Evolutionary conservation across 2,888 invertebrate genomes (phyloP).

Genomic region (Tinea pellionella): DNA sequence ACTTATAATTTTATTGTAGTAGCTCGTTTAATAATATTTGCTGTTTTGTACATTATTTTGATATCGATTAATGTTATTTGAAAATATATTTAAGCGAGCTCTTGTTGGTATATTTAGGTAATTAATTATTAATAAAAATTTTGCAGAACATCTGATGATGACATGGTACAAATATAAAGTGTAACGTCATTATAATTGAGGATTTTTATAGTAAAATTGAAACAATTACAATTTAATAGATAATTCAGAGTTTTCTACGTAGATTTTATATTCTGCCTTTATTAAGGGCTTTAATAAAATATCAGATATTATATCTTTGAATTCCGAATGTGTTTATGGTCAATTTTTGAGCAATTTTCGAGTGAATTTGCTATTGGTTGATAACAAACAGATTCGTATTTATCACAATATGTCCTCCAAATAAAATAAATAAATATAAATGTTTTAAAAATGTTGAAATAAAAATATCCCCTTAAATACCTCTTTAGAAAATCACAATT

Average conservation of each 20-base stretch:
- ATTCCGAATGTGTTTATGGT: slow-evolving; percentile 11
- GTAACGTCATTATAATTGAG: slow-evolving; percentile 43
- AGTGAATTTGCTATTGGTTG: background rate
- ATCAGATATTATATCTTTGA: slow-evolving; percentile 8
- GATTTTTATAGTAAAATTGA: slow-evolving; percentile 33
- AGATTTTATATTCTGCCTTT: slow-evolving; percentile 23
- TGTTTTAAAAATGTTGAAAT: background rate
- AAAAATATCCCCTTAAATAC: background rate
- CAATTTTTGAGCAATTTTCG: background rate
- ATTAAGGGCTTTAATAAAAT: slow-evolving; percentile 1
- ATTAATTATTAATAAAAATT: slow-evolving; percentile 43
- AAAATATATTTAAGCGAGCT: slow-evolving; percentile 39
- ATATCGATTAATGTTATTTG: slow-evolving; percentile 37
- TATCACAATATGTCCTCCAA: slow-evolving; percentile 1
- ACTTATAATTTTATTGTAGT: slow-evolving; percentile 68
- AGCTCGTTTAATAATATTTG: slow-evolving; percentile 64
- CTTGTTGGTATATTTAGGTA: slow-evolving; percentile 70
- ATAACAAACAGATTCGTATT: background rate
- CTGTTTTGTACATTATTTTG: slow-evolving; percentile 27
- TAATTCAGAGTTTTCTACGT: slow-evolving; percentile 60
- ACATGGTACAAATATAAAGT: slow-evolving; percentile 74
- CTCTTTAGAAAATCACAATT: slow-evolving; percentile 8
- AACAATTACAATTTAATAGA: slow-evolving; percentile 55
- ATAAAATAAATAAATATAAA: background rate
- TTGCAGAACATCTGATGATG: slow-evolving; percentile 78